These are phyloP conservation scores for Lamellibrachia columna DNA, from an alignment of 2,888 invertebrate species.

Conservation along the genomic window DNA sequence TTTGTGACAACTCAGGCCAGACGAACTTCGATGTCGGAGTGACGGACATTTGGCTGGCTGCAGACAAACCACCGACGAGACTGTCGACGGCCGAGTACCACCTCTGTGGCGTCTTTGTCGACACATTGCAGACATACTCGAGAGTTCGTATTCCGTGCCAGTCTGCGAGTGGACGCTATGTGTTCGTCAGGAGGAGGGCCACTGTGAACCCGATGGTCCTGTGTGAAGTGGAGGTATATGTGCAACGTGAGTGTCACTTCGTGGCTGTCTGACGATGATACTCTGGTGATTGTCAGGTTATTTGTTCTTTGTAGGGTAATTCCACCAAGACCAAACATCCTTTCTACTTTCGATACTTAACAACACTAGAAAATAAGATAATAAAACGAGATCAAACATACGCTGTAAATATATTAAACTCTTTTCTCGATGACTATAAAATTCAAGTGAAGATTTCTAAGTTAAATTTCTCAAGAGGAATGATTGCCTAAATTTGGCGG, in stretches of 20 bases:
- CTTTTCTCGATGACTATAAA: too few relatives aligned
- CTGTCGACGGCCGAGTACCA: neutral
- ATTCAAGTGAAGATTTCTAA: too few relatives aligned
- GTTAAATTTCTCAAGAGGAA: too few relatives aligned
- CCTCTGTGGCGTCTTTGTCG: neutral
- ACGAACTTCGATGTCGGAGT: neutral
- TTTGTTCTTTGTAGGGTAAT: too few relatives aligned
- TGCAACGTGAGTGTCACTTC: neutral
- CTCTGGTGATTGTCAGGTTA: too few relatives aligned
- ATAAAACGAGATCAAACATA: too few relatives aligned
- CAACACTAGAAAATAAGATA: too few relatives aligned
- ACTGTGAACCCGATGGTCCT: neutral
- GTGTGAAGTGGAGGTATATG: neutral
- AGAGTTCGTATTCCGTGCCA: neutral
- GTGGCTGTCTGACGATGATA: neutral
- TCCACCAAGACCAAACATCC: too few relatives aligned
- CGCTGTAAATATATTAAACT: too few relatives aligned
- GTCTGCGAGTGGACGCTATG: neutral
- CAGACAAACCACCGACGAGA: neutral
- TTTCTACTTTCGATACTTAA: too few relatives aligned
- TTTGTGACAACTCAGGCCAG: neutral
- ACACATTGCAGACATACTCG: neutral
- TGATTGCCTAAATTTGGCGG: too few relatives aligned
- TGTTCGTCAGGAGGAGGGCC: neutral
- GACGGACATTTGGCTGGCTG: neutral